Percentiles rank a stretch among this genome's conserved stretches.
Conservation (phyloP, 1,140 invertebrate species). For the Drosophila sproati region DNA sequence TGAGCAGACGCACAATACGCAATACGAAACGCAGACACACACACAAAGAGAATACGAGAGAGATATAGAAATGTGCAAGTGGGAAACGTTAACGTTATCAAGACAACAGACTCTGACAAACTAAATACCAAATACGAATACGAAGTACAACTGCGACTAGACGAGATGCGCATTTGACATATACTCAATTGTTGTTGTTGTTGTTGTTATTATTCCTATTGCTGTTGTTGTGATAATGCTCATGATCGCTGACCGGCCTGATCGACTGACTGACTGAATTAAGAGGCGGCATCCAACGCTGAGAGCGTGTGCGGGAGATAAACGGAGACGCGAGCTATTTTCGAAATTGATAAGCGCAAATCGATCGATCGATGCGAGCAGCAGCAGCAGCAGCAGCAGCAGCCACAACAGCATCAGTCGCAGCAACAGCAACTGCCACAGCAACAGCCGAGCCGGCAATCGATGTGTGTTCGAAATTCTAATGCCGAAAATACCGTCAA, state of each 20-base stretch:
- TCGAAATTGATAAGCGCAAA: slow-evolving; percentile 72
- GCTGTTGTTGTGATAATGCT: slow-evolving; percentile 43
- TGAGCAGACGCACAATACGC: slow-evolving; percentile 65
- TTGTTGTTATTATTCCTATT: not conserved
- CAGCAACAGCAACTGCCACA: not conserved
- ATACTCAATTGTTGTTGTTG: slow-evolving; percentile 25
- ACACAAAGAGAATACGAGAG: slow-evolving; percentile 48
- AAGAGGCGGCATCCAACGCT: slow-evolving; percentile 49
- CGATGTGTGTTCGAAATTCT: slow-evolving; percentile 5
- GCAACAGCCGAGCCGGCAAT: no score
- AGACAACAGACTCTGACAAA: slow-evolving; percentile 84
- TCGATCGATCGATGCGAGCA: slow-evolving; percentile 35
- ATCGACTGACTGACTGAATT: slow-evolving; percentile 43
- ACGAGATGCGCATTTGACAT: slow-evolving; percentile 26
- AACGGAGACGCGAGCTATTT: slow-evolving; percentile 56
- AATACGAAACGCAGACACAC: slow-evolving; percentile 62
- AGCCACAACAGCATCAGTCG: not conserved
- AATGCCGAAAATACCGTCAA: slow-evolving; percentile 21
- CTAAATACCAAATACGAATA: slow-evolving; percentile 52
- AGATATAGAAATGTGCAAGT: slow-evolving; percentile 48
- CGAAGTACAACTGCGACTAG: not conserved
- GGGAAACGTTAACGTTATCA: slow-evolving; percentile 82
- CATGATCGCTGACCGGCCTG: slow-evolving; percentile 40
- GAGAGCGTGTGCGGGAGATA: slow-evolving; percentile 44
- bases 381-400: not conserved